A percentile compares a stretch with the other conserved stretches of the same genome.
These are phyloP conservation scores for Antidorcas marsupialis DNA, from an alignment of 2,113 vertebrate species.

Conservation along the genomic window DNA sequence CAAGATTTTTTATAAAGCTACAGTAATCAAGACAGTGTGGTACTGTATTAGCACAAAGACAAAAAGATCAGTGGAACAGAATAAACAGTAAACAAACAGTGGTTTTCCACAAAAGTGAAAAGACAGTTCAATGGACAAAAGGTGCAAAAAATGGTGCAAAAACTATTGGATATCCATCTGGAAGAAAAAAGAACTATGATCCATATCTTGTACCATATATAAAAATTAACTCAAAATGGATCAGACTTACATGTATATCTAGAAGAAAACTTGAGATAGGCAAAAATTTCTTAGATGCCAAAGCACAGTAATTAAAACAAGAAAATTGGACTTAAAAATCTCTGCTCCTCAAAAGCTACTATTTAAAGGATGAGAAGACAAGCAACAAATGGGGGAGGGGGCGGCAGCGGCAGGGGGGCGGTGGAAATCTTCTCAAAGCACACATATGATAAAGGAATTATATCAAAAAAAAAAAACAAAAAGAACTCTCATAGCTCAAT, in stretches of 20 bases:
- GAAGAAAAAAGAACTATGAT: neutral
- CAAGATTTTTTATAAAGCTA: neutral
- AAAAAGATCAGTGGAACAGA: neutral
- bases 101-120: neutral
- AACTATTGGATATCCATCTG: neutral
- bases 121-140: neutral
- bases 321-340: neutral
- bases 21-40: neutral
- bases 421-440: neutral
- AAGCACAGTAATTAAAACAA: neutral
- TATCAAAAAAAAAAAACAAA: neutral
- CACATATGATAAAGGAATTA: neutral
- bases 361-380: neutral
- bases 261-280: neutral
- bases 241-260: neutral
- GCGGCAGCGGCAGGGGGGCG: accelerated
- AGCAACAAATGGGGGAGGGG: neutral
- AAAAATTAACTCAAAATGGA: neutral
- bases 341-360: neutral
- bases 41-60: neutral
- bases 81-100: neutral
- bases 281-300: neutral
- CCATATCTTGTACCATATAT: neutral
- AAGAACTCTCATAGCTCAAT: neutral
- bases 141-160: neutral